Conservation (phyloP, 2,797 vertebrate species). For the Centroberyx gerrardi region DNA sequence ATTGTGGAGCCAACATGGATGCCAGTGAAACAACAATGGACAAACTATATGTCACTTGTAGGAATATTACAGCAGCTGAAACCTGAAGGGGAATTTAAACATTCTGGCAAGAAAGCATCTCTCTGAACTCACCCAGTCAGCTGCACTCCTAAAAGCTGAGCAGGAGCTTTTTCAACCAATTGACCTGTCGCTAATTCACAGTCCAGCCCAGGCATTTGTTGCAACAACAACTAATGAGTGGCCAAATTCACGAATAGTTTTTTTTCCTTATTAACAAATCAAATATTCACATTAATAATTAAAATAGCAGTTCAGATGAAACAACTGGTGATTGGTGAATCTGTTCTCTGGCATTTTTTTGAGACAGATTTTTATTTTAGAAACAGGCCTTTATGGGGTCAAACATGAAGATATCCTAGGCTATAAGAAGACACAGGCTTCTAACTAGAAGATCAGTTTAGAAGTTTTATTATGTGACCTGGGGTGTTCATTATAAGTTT, state of each 20-base stretch:
- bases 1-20: slow-evolving; percentile 52
- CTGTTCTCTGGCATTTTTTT: neutral
- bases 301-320: slow-evolving; percentile 1
- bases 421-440: neutral
- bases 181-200: slow-evolving; percentile 23
- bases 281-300: neutral
- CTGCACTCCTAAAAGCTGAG: slow-evolving; percentile 25
- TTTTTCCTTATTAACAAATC: slow-evolving; percentile 29
- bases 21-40: slow-evolving; percentile 36
- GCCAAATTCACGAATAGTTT: slow-evolving; percentile 35
- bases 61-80: slow-evolving; percentile 9
- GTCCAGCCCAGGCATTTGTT: neutral
- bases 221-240: neutral
- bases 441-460: neutral
- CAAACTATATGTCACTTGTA: slow-evolving; percentile 15
- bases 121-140: neutral
- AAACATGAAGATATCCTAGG: neutral
- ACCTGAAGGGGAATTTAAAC: slow-evolving; percentile 8
- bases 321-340: neutral
- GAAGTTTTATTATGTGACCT: neutral
- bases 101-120: slow-evolving; percentile 16
- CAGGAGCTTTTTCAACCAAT: slow-evolving; percentile 2
- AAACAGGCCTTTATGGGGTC: neutral
- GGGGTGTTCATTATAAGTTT: neutral
- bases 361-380: neutral